Base-by-base conservation (phyloP, 2,797 vertebrate species). In the Enteromius argenteus region DNA sequence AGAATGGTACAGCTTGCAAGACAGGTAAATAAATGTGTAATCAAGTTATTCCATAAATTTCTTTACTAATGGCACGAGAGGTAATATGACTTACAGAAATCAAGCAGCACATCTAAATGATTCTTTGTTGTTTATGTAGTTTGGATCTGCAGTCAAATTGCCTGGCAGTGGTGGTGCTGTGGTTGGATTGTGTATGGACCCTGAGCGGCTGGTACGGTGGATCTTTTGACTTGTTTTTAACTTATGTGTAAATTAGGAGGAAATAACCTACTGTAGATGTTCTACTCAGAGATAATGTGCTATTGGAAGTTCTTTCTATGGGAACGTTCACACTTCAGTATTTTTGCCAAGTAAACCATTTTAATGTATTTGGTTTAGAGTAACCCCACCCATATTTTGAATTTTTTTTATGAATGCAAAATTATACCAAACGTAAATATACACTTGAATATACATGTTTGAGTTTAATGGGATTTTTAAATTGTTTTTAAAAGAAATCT, bases 101-200 rank as follows among this genome's bases (percentile, higher is more conserved):
- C 9, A 60, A 42, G n/a, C 53, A 27, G 35, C 14, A 19, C 7
- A 19, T 60, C 21, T 42, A 8, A 76, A 42, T 42, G 53, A 27
- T 23, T 44, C 32, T 56, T 72, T 68, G 51, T 66, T 86, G 39
- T 90, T 13, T 80, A n/a, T 82, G 69, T 23, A 96, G 96, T 96
- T 95, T 88, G 95, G 94, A 46, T 96, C 95, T 0, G 94, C 95
- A 0, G 96, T 95, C 90, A 96, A 96, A 90, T 87, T 96, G 56
- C 96, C 96, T 2, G 96, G 96, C 84, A 96, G 95, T 21, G 96
- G 96, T 0, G 96, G 95, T 1, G 95, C 96, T 1, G 96, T 96
- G 49, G 92, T 96, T 60, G 95, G 96, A 27, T 90, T 96, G 66
- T 96, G 95, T 90, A 86, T 93, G 90, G 93, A 96, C 83, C 87